Base-by-base conservation (phyloP, 2,888 invertebrate species). In the Tromatobia lineatoria region DNA sequence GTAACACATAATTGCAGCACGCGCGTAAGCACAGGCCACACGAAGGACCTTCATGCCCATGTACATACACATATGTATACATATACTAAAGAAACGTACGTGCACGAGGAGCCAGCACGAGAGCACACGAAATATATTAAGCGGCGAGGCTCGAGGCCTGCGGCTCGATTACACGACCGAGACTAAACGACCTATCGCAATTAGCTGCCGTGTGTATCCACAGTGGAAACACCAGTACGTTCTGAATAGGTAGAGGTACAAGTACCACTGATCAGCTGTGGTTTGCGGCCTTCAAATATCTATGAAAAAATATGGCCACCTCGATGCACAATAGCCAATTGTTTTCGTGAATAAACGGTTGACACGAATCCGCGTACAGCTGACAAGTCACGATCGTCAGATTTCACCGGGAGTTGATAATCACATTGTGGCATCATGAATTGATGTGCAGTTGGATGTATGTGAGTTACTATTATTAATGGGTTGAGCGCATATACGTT, bases 1-100 rank as follows among this genome's bases (percentile, higher is more conserved):
- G 83, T 81, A 81, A 81, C 84, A 81, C 84, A 81, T 81, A 84
- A 84, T 84, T 84, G 84, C 81, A 78, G 69, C 66, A 59, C 71
- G 71, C 75, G 75, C 66, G 42, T 50, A 71, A 73, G 75, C 75
- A 50, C 76, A 59, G 45, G 38, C 38, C 61, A 38, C 34, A 57
- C 64, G 25, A n/a, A 57, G 29, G 42, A 34, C 18, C 15, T 42
- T 61, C 38, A 69, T 47, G 25, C 50, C 61, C 18, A 20, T 6
- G 6, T 20, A 25, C 29, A 38, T 0, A 34, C 29, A 7, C 11
- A 67, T 42, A 34, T 34, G 57, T 34, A 20, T 3, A n/a, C 45
- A 42, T 29, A 38, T 10, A 59, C 34, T n/a, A 10, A 61, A 38
- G 38, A 61, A 61, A 34, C 42, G 61, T 18, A 38, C 66, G 71